Evolutionary conservation across 2,113 vertebrate genomes (phyloP), one percentile per base, ranked within the genome.

Genomic region (Urocitellus parryii): DNA sequence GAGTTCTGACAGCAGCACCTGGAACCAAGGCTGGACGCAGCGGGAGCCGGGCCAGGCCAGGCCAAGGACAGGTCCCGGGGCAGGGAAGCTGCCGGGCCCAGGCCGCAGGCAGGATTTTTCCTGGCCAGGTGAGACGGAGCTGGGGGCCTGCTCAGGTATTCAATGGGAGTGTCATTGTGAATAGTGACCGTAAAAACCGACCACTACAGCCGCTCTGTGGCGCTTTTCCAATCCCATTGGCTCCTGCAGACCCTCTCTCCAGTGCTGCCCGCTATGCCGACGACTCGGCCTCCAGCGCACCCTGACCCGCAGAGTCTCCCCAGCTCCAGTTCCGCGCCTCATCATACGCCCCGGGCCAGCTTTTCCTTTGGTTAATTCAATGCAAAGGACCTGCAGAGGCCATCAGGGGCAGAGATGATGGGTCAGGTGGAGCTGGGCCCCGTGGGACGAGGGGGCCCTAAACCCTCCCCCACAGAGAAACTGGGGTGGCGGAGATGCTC

Each of bases 341-440:
- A 51, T 42, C 34, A 18, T 24, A 80, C n/a, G 96, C 39, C 61
- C 61, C 27, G 0, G 37, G 53, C 82, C 27, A 84, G 92, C 74
- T 67, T 12, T 85, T 96, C 94, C 88, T 96, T 37, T 5, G 25
- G 63, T 88, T 97, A 98, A 97, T 97, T 87, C 72, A 53, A 32
- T 77, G 61, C 77, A 65, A 72, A 1, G 94, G 73, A 14, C 56
- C 77, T 84, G 53, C 18, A 2, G 32, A 90, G 81, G 58, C 24
- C 34, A 11, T 58, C 1, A 8, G 65, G 42, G 37, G 17, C 51
- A 16, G 80, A 90, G 58, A 18, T 0, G 1, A 12, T 0, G 1
- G n/a, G 80, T 13, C n/a, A 65, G 80, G 29, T 8, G 29, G 53
- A 22, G 37, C n/a, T 27, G 63, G 37, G 48, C 39, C 11, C 79